A percentile compares a stretch with the other conserved stretches of the same genome.
These are phyloP conservation scores for Brachionus sp. DNA, from an alignment of 1,140 invertebrate genomes.

Conservation along the genomic window DNA sequence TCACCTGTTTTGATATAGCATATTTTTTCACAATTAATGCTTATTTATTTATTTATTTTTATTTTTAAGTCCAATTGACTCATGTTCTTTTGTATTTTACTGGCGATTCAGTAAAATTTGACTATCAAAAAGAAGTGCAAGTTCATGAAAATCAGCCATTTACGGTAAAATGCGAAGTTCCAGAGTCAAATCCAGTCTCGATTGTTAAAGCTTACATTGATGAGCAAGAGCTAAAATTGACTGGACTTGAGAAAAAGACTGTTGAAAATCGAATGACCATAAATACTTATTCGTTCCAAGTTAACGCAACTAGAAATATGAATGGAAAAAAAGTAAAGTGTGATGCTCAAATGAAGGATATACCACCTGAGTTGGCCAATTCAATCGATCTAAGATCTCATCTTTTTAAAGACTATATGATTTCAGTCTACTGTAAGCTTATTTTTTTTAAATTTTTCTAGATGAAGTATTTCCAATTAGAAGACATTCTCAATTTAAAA, in stretches of 20 bases:
- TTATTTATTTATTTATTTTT: neutral
- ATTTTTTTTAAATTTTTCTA: neutral
- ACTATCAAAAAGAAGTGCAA: slow-evolving; percentile 46
- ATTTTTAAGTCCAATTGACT: slow-evolving; percentile 40
- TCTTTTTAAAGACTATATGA: slow-evolving; percentile 15
- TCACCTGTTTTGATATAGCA: slow-evolving; percentile 10
- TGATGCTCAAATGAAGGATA: slow-evolving; percentile 43
- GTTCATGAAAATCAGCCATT: slow-evolving; percentile 39
- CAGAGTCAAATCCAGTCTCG: slow-evolving; percentile 41
- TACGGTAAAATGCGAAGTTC: slow-evolving; percentile 45
- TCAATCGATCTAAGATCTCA: slow-evolving; percentile 42
- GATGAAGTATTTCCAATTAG: too few species aligned
- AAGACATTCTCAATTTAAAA: too few species aligned
- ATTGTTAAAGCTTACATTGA: slow-evolving; percentile 39
- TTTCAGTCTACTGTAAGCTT: slow-evolving; percentile 31
- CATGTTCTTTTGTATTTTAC: slow-evolving; percentile 41
- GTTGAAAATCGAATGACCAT: slow-evolving; percentile 45
- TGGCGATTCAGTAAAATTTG: slow-evolving; percentile 40
- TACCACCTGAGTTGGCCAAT: slow-evolving; percentile 20
- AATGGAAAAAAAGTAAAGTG: slow-evolving; percentile 42
- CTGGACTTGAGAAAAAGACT: slow-evolving; percentile 39
- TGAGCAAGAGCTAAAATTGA: neutral
- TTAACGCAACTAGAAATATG: slow-evolving; percentile 36
- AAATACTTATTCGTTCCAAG: slow-evolving; percentile 40
- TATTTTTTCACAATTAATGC: neutral